Evolutionary conservation across 1,140 invertebrate species (phyloP), one percentile per base, ranked within the genome.

Genomic region (roundworm (Caenorhabditis elegans)): DNA sequence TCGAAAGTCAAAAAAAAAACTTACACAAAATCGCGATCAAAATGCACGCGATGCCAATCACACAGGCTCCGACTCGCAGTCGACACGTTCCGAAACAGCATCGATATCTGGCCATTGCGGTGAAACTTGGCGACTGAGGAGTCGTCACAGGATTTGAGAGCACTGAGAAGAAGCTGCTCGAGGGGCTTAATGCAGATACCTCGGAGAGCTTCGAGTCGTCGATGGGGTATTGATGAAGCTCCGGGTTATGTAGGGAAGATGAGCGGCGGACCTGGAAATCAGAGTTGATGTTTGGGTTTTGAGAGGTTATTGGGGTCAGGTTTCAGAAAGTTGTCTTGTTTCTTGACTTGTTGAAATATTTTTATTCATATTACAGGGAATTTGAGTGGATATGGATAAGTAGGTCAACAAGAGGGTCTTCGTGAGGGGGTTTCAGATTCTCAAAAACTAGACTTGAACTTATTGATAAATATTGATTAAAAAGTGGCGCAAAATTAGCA

Each of bases 51-150:
- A 70, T 39, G 2, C 60, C 60, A 22, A 70, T 39, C 13, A 43
- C 60, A 70, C 60, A 70, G 13, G 60, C 60, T 19, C 60, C 60
- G 13, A 70, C 60, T 22, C 60, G 60, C 19, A 70, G 60, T 39
- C 34, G 60, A 26, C 60, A 70, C 3, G 60, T 22, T 70, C 60
- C 60, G 19, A 70, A 70, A 26, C 60, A 70, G 60, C 60, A 70
- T 11, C 60, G 60, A 13, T 70, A 28, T 8, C 60, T 31, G 3
- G 60, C 34, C 60, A 70, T 70, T 39, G 34, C n/a, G 28, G 60
- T 3, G 2, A 39, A 22, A 11, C 60, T 70, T 31, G 60, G 60
- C n/a, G 31, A 4, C n/a, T 19, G 34, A 17, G 34, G 0, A 1
- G 60, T 10, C 11, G 60, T 10, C 11, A 13, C 5, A 13, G 31